Base-by-base conservation (phyloP, 2,797 vertebrate species). In the Oreonectes daqikongensis region DNA sequence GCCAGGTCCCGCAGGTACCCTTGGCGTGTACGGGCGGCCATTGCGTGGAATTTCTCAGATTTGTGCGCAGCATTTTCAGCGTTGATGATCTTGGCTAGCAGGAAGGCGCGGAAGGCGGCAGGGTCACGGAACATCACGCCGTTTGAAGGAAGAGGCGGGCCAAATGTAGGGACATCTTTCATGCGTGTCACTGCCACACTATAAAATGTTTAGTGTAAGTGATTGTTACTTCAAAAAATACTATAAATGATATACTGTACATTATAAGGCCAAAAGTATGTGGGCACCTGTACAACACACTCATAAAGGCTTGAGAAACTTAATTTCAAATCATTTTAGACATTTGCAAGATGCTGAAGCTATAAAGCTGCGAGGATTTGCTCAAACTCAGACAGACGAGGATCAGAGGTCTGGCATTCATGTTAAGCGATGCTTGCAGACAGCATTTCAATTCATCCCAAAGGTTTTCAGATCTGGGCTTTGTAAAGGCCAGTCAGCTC, bases 101-200 rank as follows among this genome's bases (percentile, higher is more conserved):
- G 90, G 87, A 98, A 99, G 84, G 95, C 91, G 24, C 97, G 93
- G 82, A 98, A 97, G 66, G 91, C 89, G 0, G 94, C 94, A 0
- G 94, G 93, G 78, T 95, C 94, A 12, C 93, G 91, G 89, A 99
- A 98, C 38, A 92, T 88, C 83, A 92, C 84, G 1, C 93, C 87
- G 30, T 88, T 93, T 1, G 87, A 85, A 0, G 93, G 95, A 65
- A 98, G 93, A 3, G 96, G 93, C 0, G 97, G 97, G 0, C 97
- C 97, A 0, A 98, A 98, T 0, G 94, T 91, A 0, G 97, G 97
- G 5, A 97, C 97, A 0, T 99, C 97, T 86, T 98, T 97, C 94
- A 97, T 98, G 69, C 97, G 92, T 0, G 95, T 97, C 85, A 97
- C 97, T 1, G 96, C 96, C 79, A 96, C 95, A 17, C 97, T 98